Evolutionary conservation across 2,888 invertebrate species (phyloP), one percentile per base, ranked within the genome.

Genomic region (Fabriciana adippe): DNA sequence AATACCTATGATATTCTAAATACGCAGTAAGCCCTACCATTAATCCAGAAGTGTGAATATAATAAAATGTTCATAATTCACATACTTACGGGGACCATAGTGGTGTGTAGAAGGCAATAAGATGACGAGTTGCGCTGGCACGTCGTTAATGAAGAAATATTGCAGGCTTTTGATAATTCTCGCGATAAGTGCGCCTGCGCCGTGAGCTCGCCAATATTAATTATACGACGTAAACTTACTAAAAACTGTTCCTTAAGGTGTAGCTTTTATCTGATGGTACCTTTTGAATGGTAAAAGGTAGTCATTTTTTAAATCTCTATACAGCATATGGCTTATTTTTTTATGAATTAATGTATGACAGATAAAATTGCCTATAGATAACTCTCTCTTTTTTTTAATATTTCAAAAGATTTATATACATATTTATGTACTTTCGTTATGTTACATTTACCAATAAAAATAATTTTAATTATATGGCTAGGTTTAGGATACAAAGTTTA

Each of bases 71-170:
- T 68, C 70, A 75, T 75, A 75, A 74, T 72, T 75, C 72, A 74
- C 72, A 71, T 72, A 73, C 74, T 75, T 74, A 74, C 72, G 60
- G 16, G 11, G 64, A 70, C 66, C 67, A 69, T 65, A 63, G 66
- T 80, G 83, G 76, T 77, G 77, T 78, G 75, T 76, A 78, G 76
- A 80, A 82, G 79, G 81, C 82, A 80, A 75, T 82, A 81, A 82
- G 81, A 79, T 79, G 80, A 81, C 78, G 78, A 76, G 78, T 76
- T 80, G 80, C 81, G 81, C 74, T 82, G 81, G 81, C 81, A 78
- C 81, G 84, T 87, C 83, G 84, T 88, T 90, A 90, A 90, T 92
- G 90, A 91, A 90, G 90, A 91, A 91, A 91, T 91, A 91, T 90
- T 85, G 88, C 88, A 74, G 77, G 82, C 80, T 81, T 82, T 82